A percentile compares a stretch with the other conserved stretches of the same genome.
phyloP scores from a whole-genome alignment of 2,797 vertebrate genomes.

The Sus cebifrons region DNA sequence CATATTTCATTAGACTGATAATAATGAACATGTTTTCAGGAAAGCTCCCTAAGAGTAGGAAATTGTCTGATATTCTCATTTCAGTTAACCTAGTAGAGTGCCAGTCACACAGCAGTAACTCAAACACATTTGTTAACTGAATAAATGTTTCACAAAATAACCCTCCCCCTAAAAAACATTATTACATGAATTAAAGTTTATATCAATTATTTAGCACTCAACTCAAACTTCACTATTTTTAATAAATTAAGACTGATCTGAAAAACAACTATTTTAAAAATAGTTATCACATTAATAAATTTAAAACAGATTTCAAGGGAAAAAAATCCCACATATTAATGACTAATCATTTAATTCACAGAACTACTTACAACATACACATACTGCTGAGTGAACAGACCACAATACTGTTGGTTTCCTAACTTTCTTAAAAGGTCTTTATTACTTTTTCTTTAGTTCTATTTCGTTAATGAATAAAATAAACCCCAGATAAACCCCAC shows the following conservation, averaged over 20 bases:
- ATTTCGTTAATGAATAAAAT: conserved; percentile 62
- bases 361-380: neutral
- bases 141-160: conserved; percentile 53
- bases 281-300: neutral
- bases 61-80: conserved; percentile 15
- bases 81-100: neutral
- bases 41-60: neutral
- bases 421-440: conserved; percentile 2
- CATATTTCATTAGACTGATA: conserved; percentile 32
- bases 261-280: conserved; percentile 44
- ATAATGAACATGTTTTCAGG: neutral
- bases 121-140: conserved; percentile 24
- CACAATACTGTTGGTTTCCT: neutral
- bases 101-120: neutral
- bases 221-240: conserved; percentile 10
- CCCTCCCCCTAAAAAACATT: neutral
- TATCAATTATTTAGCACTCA: neutral
- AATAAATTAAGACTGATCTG: neutral
- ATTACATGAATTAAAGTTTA: conserved; percentile 9
- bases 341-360: conserved; percentile 45
- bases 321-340: neutral
- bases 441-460: conserved; percentile 39
- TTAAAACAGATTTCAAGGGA: neutral
- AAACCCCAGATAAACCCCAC: neutral
- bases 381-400: neutral